These are phyloP conservation scores for Equus quagga DNA, from an alignment of 2,113 vertebrate genomes.

Conservation along the genomic window DNA sequence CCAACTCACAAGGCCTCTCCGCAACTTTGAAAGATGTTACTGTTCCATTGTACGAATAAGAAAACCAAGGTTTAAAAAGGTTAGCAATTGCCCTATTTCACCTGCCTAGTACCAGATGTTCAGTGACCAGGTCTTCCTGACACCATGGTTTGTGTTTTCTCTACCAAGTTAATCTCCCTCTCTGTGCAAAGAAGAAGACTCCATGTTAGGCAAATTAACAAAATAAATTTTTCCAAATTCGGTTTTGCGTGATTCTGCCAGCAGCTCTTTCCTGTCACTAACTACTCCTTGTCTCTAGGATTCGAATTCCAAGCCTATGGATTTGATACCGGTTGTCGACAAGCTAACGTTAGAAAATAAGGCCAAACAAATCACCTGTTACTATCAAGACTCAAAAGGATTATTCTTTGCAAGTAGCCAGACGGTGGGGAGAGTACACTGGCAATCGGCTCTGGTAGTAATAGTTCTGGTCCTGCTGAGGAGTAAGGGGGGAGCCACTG, in stretches of 20 bases:
- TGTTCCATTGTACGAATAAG: background rate
- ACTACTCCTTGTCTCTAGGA: background rate
- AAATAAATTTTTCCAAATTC: background rate
- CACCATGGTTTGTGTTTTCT: background rate
- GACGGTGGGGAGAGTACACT: background rate
- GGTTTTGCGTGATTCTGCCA: background rate
- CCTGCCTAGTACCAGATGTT: background rate
- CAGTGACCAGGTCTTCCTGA: background rate
- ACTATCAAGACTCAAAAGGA: slow-evolving; percentile 58
- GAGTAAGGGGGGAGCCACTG: background rate
- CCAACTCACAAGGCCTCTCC: background rate
- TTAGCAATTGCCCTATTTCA: background rate
- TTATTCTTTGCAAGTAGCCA: slow-evolving; percentile 45
- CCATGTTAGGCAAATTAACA: background rate
- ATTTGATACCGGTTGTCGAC: background rate
- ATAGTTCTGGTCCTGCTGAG: background rate
- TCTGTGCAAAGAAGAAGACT: background rate
- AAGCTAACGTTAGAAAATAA: slow-evolving; percentile 37
- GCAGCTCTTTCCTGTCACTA: background rate
- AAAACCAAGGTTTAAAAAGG: background rate
- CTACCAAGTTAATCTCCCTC: background rate
- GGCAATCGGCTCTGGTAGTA: background rate
- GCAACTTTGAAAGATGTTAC: background rate
- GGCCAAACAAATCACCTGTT: background rate
- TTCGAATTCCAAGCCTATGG: background rate